Evolutionary conservation across 64 coral and sea anemone genomes (phyloP), one percentile per base, ranked within the genome.

Genomic region (Cladopsammia gracilis): DNA sequence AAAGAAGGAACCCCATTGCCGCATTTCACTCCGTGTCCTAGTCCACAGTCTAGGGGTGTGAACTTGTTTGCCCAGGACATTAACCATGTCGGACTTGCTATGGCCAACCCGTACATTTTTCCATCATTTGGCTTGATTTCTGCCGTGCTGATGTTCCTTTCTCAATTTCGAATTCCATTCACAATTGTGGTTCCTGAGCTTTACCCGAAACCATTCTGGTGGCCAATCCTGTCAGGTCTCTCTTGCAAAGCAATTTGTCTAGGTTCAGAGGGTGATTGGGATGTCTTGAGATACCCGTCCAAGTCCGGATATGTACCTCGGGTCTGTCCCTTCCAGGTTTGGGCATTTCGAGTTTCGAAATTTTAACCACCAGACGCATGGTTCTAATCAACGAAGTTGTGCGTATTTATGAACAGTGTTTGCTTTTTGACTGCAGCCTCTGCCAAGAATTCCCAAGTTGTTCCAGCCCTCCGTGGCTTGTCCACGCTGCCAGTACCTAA

Each of bases 41-140:
- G 16, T 10, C 45, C 89, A 22, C 6, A 42, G n/a, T 68, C 61
- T 11, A 19, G 5, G 10, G 89, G 89, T 14, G 89, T 91, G 12
- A 91, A 91, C 34, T 6, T 79, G 6, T 91, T 91, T 50, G 25
- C 20, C 11, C 77, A 91, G 45, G 89, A 91, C 46, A 34, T 62
- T 91, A 9, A 23, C 19, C 42, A 42, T 42, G n/a, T 22, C 24
- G 25, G 6, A 23, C 24, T 18, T 10, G 34, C 34, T 25, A 24
- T 24, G 5, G 9, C 43, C 20, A 75, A 61, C 58, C 58, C 18
- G 10, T 61, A 61, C 10, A 48, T 77, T 25, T 89, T 89, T 58
- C 48, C 87, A 14, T 52, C 71, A 0, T 77, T 76, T 64, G n/a
- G 10, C 4, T 15, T 91, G 57, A 82, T 91, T 50, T 22, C 56